Conservation (phyloP, 1,140 invertebrate species). For the Asobara japonica region DNA sequence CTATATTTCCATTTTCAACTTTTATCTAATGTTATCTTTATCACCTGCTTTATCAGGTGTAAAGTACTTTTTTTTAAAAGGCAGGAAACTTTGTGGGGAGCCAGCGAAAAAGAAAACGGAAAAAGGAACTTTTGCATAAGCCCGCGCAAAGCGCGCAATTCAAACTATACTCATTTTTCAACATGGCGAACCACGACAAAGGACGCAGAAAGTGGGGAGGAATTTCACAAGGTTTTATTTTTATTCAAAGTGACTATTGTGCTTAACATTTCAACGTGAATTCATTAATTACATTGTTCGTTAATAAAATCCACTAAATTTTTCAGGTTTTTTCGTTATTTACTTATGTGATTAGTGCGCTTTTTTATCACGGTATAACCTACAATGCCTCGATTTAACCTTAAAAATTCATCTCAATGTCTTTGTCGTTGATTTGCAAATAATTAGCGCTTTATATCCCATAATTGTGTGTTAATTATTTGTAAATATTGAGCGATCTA, state of each 20-base stretch:
- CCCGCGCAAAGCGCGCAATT: too few relatives aligned
- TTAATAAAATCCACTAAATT: not conserved
- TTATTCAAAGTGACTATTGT: not conserved
- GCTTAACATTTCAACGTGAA: not conserved
- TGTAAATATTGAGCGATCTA: too few relatives aligned
- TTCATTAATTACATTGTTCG: not conserved
- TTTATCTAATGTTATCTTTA: too few relatives aligned
- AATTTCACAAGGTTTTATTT: conserved; percentile 63
- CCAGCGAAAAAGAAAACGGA: too few relatives aligned
- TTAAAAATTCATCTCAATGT: conserved; percentile 2
- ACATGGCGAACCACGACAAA: conserved; percentile 68
- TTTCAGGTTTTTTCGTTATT: not conserved
- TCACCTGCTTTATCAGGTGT: too few relatives aligned
- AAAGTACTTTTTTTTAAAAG: too few relatives aligned
- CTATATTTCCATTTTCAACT: too few relatives aligned
- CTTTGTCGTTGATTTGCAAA: conserved; percentile 4
- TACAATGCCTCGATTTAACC: not conserved
- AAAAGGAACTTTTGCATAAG: too few relatives aligned
- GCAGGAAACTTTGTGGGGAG: too few relatives aligned
- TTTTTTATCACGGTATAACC: not conserved
- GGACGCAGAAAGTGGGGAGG: conserved; percentile 67
- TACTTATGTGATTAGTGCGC: not conserved
- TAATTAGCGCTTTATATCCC: not conserved
- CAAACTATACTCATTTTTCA: conserved; percentile 39
- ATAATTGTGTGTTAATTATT: not conserved